Percentiles rank a stretch among this genome's conserved stretches.
Conservation (phyloP, 2,113 vertebrate genomes). For the Onychorhynchus coronatus region DNA sequence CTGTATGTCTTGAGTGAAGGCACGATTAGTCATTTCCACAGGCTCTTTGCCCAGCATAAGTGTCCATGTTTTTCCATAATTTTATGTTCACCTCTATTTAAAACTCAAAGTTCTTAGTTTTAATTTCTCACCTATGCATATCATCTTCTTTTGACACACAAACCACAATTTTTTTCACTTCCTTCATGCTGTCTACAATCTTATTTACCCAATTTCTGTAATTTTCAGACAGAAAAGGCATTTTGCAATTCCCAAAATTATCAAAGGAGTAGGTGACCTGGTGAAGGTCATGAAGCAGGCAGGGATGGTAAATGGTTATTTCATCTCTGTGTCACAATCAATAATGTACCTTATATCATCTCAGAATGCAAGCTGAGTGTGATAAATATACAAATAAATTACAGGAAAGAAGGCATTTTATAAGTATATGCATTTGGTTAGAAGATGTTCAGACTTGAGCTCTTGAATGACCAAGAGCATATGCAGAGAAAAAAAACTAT, state of each 20-base stretch:
- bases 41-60: background rate
- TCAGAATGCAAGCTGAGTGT: background rate
- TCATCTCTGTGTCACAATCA: background rate
- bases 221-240: background rate
- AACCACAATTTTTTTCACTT: background rate
- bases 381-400: rapidly evolving
- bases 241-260: background rate
- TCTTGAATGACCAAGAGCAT: background rate
- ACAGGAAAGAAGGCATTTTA: background rate
- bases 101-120: background rate
- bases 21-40: background rate
- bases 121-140: background rate
- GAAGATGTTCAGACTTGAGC: background rate
- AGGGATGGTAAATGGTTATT: background rate
- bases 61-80: background rate
- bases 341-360: background rate
- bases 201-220: background rate
- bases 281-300: background rate
- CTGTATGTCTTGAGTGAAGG: background rate
- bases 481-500: background rate
- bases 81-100: background rate
- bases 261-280: background rate
- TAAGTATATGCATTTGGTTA: background rate
- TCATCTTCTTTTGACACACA: background rate
- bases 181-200: background rate